Evolutionary conservation across 2,888 invertebrate genomes (phyloP), one percentile per base, ranked within the genome.

Genomic region (Dusona sp.): DNA sequence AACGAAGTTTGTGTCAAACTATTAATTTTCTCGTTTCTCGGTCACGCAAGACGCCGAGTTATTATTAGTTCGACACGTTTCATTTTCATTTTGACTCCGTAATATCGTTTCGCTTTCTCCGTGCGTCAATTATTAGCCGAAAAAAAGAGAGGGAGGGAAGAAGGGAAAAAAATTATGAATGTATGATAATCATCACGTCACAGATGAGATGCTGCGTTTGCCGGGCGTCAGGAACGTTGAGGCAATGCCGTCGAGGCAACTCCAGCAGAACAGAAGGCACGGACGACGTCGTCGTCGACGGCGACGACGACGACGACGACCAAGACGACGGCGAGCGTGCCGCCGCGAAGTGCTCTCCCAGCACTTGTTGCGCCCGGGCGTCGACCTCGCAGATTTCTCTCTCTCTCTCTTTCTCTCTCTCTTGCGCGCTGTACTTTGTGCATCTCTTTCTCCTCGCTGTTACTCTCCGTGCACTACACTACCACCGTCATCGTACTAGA

Each of bases 331-430:
- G 33, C 81, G 78, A 78, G 75, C 79, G 85, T 83, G 77, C 85
- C 75, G 74, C 82, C 75, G 72, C 85, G 78, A 78, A 78, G 84
- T 73, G 78, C 78, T 86, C 86, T 86, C 84, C 80, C 86, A 86
- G 88, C 90, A 90, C 90, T 91, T 89, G 90, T 90, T 89, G 89
- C 90, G 89, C 88, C 85, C 89, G 90, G 90, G 87, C 90, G 88
- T 90, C 90, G 90, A 90, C 90, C 90, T 89, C 90, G 87, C 80
- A 83, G 86, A 88, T 88, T 87, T 89, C 88, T 88, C 83, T 87
- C 87, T 65, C 75, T 74, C 87, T 87, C 88, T 81, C 75, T 45
- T 48, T 72, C 29, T 67, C 36, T 54, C 51, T 36, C 33, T 67
- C 57, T 42, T 36, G 57, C 61, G 67, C 82, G 65, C 57, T 74